phyloP scores from a whole-genome alignment of 2,888 invertebrate species.

The Melanostoma mellinum region DNA sequence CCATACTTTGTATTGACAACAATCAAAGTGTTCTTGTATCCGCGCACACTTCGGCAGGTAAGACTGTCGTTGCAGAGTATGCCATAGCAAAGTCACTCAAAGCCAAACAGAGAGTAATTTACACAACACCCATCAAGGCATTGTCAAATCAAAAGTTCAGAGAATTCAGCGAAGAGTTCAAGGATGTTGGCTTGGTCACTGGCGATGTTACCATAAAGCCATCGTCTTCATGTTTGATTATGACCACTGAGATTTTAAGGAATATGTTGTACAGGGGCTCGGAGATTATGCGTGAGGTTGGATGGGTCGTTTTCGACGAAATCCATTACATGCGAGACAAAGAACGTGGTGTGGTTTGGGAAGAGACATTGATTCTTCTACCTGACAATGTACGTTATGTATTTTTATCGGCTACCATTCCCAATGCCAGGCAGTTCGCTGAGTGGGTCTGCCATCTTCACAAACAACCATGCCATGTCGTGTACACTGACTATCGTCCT shows the following conservation, averaged over 20 bases:
- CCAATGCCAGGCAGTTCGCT: constrained; percentile 97
- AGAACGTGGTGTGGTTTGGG: constrained; percentile 99
- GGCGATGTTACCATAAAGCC: constrained; percentile 99
- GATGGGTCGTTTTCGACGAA: constrained; percentile 99
- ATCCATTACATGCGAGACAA: constrained; percentile 99
- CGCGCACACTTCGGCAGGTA: constrained; percentile 99
- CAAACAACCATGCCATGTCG: constrained; percentile 98
- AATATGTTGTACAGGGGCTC: constrained; percentile 99
- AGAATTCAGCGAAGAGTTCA: constrained; percentile 98
- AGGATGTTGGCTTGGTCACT: constrained; percentile 98
- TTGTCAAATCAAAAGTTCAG: constrained; percentile 99
- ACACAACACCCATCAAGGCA: constrained; percentile 99
- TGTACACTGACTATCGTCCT: constrained; percentile 98
- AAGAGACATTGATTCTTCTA: constrained; percentile 96
- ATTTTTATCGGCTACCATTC: constrained; percentile 99
- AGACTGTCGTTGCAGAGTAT: constrained; percentile 99
- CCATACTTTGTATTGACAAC: constrained; percentile 97
- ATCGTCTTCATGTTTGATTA: constrained; percentile 97
- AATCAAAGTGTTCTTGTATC: constrained; percentile 99
- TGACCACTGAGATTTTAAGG: constrained; percentile 99
- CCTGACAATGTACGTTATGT: constrained; percentile 99
- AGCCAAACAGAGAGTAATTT: constrained; percentile 98
- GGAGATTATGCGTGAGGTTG: constrained; percentile 99
- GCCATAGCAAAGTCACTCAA: constrained; percentile 97
- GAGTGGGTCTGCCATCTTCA: constrained; percentile 98